These are phyloP conservation scores for Polypedilum vanderplanki DNA, from an alignment of 1,140 invertebrate species.

Conservation along the genomic window DNA sequence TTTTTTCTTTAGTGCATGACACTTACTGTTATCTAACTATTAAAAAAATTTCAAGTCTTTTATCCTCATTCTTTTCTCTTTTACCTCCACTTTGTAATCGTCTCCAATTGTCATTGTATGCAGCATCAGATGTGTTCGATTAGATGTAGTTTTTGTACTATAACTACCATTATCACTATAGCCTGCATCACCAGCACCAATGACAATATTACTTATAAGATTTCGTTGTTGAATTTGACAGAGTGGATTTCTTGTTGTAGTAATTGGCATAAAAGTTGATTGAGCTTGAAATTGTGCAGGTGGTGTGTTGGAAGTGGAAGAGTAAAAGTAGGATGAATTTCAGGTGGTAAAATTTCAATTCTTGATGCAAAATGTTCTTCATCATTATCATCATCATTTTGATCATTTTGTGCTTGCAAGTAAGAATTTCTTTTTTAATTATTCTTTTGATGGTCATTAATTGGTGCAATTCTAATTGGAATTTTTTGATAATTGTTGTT, in stretches of 20 bases:
- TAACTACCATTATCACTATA: background rate
- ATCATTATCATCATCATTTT: background rate
- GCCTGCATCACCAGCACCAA: background rate
- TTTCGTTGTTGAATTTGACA: background rate
- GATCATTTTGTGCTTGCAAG: slow-evolving; percentile 1
- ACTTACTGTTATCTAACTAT: too few relatives aligned
- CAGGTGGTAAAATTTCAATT: background rate
- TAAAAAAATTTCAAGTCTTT: too few relatives aligned
- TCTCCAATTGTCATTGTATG: background rate
- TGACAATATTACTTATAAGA: background rate
- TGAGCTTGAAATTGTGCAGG: slow-evolving; percentile 21
- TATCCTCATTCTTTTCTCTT: background rate
- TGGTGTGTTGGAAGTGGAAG: slow-evolving; percentile 4
- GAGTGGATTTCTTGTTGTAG: background rate
- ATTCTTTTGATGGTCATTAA: background rate
- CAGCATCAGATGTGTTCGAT: background rate
- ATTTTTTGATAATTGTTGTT: slow-evolving; percentile 3
- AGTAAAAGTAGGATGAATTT: background rate
- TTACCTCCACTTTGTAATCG: background rate
- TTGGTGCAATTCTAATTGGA: background rate
- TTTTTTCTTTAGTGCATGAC: too few relatives aligned
- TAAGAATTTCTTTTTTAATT: background rate
- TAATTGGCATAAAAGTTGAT: background rate
- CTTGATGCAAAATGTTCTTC: background rate
- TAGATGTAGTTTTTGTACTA: background rate